Base-by-base conservation (phyloP, 1,140 invertebrate genomes). In the Pseudomyrmex concolor region DNA sequence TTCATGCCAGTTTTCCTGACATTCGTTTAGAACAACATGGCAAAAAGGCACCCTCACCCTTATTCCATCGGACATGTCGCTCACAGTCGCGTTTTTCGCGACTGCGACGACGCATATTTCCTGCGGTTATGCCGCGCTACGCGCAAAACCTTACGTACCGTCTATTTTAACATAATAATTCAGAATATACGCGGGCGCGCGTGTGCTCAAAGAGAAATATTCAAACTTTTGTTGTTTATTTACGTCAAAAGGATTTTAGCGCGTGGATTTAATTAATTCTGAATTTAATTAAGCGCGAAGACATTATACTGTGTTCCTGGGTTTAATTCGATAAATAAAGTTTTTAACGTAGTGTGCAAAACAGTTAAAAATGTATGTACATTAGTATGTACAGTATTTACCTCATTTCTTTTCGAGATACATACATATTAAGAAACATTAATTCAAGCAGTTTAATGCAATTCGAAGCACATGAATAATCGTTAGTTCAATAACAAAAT, bases 1-100 rank as follows among this genome's bases (percentile, higher is more conserved):
- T 66, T 60, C 51, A 59, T 57, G 10, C 17, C 22, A 48, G 54
- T 86, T 63, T 55, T 34, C 62, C 19, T 13, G 64, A 19, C 48
- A 62, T 70, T 80, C 68, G 76, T 80, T 80, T 80, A 70, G 66
- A 70, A 25, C 34, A 78, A 48, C 54, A 59, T 15, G n/a, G 43
- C 54, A 71, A 50, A 74, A 80, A 82, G 34, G 12, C 57, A 45
- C n/a, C 4, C 25, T 22, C 57, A 2, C 48, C 10, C n/a, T 25
- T 63, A 64, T 17, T 54, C 22, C 54, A 80, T 63, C 48, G 78
- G 67, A 74, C 59, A 22, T 51, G 57, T 82, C 78, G 78, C 22
- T 22, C 48, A 13, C 78, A 74, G 17, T 82, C 48, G n/a, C 70
- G 51, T 74, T 82, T 82, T 74, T 73, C 25, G 17, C 45, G 48